Percentiles rank a stretch among this genome's conserved stretches.
phyloP scores from a whole-genome alignment of 2,888 invertebrate genomes.

The Lasius fuliginosus region DNA sequence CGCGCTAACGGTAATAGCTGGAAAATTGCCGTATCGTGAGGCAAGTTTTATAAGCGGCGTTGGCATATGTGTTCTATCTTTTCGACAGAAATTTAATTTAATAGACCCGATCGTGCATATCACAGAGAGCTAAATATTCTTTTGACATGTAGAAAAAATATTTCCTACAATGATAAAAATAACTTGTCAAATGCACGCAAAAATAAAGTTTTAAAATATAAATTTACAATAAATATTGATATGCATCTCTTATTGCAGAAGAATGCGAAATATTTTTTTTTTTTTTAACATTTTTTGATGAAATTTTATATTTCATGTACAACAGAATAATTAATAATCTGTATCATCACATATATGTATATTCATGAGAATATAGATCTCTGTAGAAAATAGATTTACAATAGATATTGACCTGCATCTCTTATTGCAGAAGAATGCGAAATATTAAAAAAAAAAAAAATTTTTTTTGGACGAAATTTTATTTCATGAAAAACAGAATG shows the following conservation, averaged over 20 bases:
- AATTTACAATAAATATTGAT: neutral
- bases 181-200: neutral
- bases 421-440: neutral
- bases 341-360: too few relatives aligned
- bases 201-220: neutral
- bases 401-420: too few relatives aligned
- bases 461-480: too few relatives aligned
- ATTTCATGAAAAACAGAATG: neutral
- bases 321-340: too few relatives aligned
- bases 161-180: neutral
- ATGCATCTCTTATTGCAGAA: neutral
- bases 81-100: neutral
- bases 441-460: too few relatives aligned
- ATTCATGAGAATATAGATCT: too few relatives aligned
- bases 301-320: too few relatives aligned
- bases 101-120: neutral
- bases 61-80: neutral
- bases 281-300: too few relatives aligned
- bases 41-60: neutral
- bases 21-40: slow-evolving; percentile 2
- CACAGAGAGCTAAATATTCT: neutral
- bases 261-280: too few relatives aligned
- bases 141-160: neutral
- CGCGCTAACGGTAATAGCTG: neutral
- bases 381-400: neutral